Evolutionary conservation across 1,140 invertebrate species (phyloP).

Genomic region (Adoxophyes honmai): DNA sequence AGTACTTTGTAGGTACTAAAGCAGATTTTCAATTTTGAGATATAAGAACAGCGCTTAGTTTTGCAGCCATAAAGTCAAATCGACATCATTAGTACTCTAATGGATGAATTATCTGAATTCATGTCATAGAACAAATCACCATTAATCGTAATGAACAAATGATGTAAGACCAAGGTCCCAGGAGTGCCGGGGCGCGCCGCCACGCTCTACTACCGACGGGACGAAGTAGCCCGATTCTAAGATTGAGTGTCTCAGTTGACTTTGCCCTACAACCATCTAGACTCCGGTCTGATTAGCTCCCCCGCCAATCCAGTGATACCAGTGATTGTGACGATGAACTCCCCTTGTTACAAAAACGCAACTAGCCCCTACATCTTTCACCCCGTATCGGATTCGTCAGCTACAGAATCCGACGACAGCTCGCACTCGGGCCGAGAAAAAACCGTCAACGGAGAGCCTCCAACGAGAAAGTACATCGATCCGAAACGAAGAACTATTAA

Average conservation of each 20-base stretch:
- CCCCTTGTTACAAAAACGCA: conserved; percentile 46
- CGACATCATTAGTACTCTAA: background rate
- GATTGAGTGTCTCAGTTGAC: conserved; percentile 46
- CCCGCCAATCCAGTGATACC: background rate
- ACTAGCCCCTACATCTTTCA: conserved; percentile 65
- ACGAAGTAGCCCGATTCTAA: conserved; percentile 32
- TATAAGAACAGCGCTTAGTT: no score
- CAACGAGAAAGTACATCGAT: conserved; percentile 66
- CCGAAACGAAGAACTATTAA: conserved; percentile 70
- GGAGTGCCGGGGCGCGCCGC: conserved; percentile 53
- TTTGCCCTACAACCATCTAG: conserved; percentile 40
- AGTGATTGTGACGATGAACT: conserved; percentile 36
- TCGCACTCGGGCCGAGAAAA: conserved; percentile 60
- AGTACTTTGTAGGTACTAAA: no score
- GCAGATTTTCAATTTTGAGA: conserved; percentile 23
- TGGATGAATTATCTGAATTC: background rate
- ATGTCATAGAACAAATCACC: conserved; percentile 7
- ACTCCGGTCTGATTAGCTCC: conserved; percentile 37
- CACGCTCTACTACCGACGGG: conserved; percentile 36
- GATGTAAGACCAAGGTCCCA: conserved; percentile 43
- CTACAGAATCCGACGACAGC: conserved; percentile 68
- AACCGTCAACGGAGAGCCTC: conserved; percentile 42
- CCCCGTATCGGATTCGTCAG: conserved; percentile 65
- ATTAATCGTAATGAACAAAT: conserved; percentile 11
- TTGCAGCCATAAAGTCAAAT: conserved; percentile 27